Base-by-base conservation (phyloP, 1,140 invertebrate species). In the Drosophila setifemur region DNA sequence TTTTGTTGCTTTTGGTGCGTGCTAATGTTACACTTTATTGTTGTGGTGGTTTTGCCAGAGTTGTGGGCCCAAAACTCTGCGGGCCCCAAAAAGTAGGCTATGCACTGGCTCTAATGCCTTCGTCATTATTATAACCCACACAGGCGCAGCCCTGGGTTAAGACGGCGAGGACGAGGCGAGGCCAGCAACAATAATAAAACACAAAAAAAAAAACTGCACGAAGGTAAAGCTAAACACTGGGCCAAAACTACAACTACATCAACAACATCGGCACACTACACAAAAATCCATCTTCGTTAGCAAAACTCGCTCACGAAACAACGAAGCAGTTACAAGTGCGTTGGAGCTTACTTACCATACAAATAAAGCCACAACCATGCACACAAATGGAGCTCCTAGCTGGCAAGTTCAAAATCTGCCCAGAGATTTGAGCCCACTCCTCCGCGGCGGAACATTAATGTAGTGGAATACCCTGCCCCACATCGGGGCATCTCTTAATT, bases 241-340 rank as follows among this genome's bases (percentile, higher is more conserved):
- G 35, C 48, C 16, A 50, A 8, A 28, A 43, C n/a, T n/a, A n/a
- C 9, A 43, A 64, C 50, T 44, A 31, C 23, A n/a, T n/a, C n/a
- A 53, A 42, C 33, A 7, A 14, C 33, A 16, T 3, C 14, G 14
- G 33, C 14, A n/a, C n/a, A n/a, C n/a, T 14, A 5, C 6, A 43
- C 43, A 67, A 70, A 79, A 85, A 81, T 83, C 70, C 79, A 75
- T 86, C 81, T 85, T 85, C 70, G 79, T 85, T 85, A 85, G 72
- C 74, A 63, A 85, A 72, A 55, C 58, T 54, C 52, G 74, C 74
- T 75, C 70, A 49, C 61, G 61, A 47, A 72, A 72, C 57, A 61
- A 48, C 55, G 75, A 75, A 66, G 48, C 53, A 45, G 45, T 42
- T 45, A 48, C 55, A 82, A 83, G 79, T 86, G 78, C 78, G 79